Evolutionary conservation across 2,113 vertebrate species (phyloP), one percentile per base, ranked within the genome.

Genomic region (Glaucidium brasilianum): DNA sequence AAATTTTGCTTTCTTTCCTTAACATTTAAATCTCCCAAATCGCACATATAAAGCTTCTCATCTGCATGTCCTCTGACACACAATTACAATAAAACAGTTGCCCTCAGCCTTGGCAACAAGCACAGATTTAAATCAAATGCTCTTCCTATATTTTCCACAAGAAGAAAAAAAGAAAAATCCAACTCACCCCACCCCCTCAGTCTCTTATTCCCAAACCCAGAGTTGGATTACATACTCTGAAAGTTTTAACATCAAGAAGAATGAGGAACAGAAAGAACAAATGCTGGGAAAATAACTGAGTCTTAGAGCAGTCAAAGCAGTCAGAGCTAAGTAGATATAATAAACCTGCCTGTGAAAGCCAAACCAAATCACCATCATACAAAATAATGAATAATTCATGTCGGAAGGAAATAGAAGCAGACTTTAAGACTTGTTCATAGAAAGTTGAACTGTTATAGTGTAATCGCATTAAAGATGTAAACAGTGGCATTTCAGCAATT

Each of bases 351-450:
- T 84, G 86, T 27, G 78, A 89, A 96, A 96, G 92, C 93, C 96
- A 96, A 94, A 90, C 73, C 77, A 86, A 86, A 87, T 78, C 88
- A 88, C 91, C 75, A 76, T 55, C 92, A 85, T 23, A 89, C 93
- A 86, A 41, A 92, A 81, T 81, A 92, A 96, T 88, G 72, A 93
- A 95, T 94, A 96, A 97, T 89, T 94, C 78, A 95, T 39, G 62
- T 29, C 72, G 85, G 45, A 69, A 95, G 47, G 74, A 94, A 90
- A 94, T 0, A 73, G 87, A 91, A 96, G 75, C 59, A 92, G 89
- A 86, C 63, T 92, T 62, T 27, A 80, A 94, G 80, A 75, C 56
- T 85, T 83, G 49, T 59, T 94, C 90, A 90, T 49, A 92, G 94
- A 92, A 96, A 96, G 93, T 91, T 74, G 77, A 94, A 85, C 47